A percentile compares a stretch with the other conserved stretches of the same genome.
phyloP scores from a whole-genome alignment of 2,888 invertebrate genomes.

The Cheilosia vulpina region DNA sequence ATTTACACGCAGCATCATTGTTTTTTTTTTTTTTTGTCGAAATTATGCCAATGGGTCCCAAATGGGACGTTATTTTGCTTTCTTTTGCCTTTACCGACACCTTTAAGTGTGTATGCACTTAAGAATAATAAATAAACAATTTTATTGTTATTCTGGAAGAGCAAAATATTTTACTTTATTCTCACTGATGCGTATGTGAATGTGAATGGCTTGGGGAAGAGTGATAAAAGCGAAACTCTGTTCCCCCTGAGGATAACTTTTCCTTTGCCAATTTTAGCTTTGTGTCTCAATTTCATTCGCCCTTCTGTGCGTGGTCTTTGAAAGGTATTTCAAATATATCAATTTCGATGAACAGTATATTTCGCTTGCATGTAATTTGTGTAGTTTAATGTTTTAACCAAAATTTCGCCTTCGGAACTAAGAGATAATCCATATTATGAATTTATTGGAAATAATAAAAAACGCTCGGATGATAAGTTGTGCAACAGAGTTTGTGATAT shows the following conservation, averaged over 20 bases:
- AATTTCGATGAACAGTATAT: conserved; percentile 53
- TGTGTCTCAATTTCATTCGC: conserved; percentile 1
- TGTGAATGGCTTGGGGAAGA: background rate
- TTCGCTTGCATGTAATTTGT: background rate
- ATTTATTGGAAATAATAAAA: too few species aligned
- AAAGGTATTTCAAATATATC: conserved; percentile 40
- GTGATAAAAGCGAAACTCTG: background rate
- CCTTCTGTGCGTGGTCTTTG: conserved; percentile 9
- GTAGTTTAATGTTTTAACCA: background rate
- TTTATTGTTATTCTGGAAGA: background rate
- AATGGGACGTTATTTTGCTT: background rate
- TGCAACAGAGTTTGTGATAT: too few species aligned
- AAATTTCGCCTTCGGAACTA: background rate
- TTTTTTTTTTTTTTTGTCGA: background rate
- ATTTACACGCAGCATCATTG: background rate
- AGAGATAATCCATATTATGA: too few species aligned
- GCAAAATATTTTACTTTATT: background rate
- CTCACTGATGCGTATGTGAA: background rate
- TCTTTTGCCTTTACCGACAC: background rate
- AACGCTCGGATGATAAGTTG: too few species aligned
- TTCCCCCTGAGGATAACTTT: conserved; percentile 4
- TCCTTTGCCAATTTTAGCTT: conserved; percentile 2
- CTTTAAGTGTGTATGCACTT: conserved; percentile 20
- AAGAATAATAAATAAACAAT: conserved; percentile 39
- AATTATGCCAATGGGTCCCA: conserved; percentile 18